Evolutionary conservation across 92 coral and sea anemone species (phyloP), one percentile per base, ranked within the genome.

Genomic region (Palythoa caribaeorum): DNA sequence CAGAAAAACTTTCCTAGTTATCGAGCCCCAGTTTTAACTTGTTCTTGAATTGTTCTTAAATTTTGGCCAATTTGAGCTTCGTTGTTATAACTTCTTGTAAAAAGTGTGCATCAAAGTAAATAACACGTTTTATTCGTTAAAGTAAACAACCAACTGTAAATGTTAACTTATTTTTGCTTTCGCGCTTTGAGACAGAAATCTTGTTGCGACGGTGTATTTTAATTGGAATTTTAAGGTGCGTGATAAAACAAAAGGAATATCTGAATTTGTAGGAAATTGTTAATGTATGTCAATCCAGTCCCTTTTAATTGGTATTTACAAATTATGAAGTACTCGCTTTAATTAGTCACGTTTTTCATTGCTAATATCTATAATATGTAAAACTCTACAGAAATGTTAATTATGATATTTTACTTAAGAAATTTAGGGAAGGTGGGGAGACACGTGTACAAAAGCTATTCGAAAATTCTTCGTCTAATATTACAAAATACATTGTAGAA

Each of bases 361-460:
- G n/a, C 47, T 13, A 28, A 8, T 15, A 39, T 62, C 17, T 15
- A 16, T 60, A 77, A 53, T 47, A 14, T 20, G 17, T 40, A 47
- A 11, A 44, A 65, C 57, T 62, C 60, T 38, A 37, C 63, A 4
- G 37, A 80, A 63, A 62, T 80, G 65, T 1, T 62, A 51, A 59
- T 79, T 38, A 39, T 1, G 71, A 60, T 17, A 59, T 81, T 81
- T 81, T 47, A 38, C 55, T 35, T 16, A 48, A 79, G 44, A 62
- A 62, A 59, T 78, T 62, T 59, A 79, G 19, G 76, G 75, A 48
- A 53, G 21, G 19, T 54, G 75, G 76, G 84, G 13, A 6, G 38
- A 38, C 76, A 47, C 51, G 63, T 66, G 86, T 81, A 81, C 86
- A 81, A 81, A 79, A 47, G 4, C 74, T 65, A 66, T 66, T 47